Evolutionary conservation across 2,888 invertebrate species (phyloP), one percentile per base, ranked within the genome.

Genomic region (Agriopis aurantiaria): DNA sequence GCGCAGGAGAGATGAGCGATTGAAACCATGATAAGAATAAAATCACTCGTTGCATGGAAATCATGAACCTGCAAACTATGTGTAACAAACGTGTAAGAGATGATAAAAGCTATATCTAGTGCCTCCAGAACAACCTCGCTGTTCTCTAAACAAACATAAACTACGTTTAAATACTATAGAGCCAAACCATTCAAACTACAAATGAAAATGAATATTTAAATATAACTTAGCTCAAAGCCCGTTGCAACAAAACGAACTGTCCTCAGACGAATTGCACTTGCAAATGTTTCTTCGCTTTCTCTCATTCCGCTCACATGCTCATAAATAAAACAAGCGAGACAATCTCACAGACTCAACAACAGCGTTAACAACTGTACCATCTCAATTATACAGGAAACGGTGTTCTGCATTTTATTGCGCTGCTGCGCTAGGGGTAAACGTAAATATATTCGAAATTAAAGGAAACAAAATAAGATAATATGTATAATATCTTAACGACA

Each of bases 361-460:
- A 79, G 78, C 79, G 80, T 83, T 86, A 86, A 80, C 85, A 82
- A 82, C 83, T 82, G 80, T 82, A 65, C 79, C 80, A 80, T 88
- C 85, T 75, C 71, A 88, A 86, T 88, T 88, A 89, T 88, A 72
- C 75, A 65, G 68, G 56, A 62, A 63, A 68, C 57, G 52, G 70
- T 69, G 61, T 85, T 80, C 85, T 87, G 86, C 84, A 85, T 88
- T 88, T 89, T 87, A 88, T 81, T 78, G 80, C 82, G 80, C 82
- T 83, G 78, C 81, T 82, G 74, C 73, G 76, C 81, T 80, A 73
- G 71, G 70, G 75, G 80, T 80, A 81, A 81, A 85, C 14, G 43
- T 43, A 57, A 43, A 10, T 52, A 55, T 52, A 52, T 52, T n/a
- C 40, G 3, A n/a, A n/a, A 55, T 40, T 3, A 8, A 2, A 33